phyloP scores from a whole-genome alignment of 1,140 invertebrate species.

The Pseudoatta argentina region DNA sequence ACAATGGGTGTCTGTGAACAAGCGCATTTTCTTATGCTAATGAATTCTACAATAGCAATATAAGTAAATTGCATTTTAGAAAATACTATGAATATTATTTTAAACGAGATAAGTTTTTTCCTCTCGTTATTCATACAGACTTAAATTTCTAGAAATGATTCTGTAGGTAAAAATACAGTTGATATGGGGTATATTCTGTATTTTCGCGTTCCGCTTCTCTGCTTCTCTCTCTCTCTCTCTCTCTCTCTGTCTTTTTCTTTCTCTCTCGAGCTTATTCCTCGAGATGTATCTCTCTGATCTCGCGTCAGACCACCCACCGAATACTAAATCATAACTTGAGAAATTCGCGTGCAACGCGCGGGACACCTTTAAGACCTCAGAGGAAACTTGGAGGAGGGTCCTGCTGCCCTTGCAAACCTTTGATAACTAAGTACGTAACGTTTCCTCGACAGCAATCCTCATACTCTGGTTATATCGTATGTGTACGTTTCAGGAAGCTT shows the following conservation, averaged over 20 bases:
- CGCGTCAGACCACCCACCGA: slow-evolving; percentile 64
- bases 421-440: slow-evolving; percentile 79
- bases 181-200: neutral
- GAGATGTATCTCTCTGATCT: slow-evolving; percentile 46
- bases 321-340: slow-evolving; percentile 85
- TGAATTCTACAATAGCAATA: neutral
- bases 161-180: neutral
- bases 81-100: neutral
- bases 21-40: neutral
- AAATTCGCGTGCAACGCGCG: slow-evolving; percentile 81
- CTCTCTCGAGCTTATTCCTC: slow-evolving; percentile 8
- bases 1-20: slow-evolving; percentile 8
- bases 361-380: slow-evolving; percentile 83
- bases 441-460: slow-evolving; percentile 52
- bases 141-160: neutral
- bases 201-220: neutral
- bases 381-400: slow-evolving; percentile 77
- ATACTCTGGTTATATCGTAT: slow-evolving; percentile 36
- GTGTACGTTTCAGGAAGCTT: neutral
- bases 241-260: neutral
- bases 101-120: neutral
- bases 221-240: neutral
- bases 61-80: neutral
- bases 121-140: neutral
- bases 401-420: slow-evolving; percentile 79